Conservation (phyloP, 2,888 invertebrate genomes). For the Dryococelus australis region DNA sequence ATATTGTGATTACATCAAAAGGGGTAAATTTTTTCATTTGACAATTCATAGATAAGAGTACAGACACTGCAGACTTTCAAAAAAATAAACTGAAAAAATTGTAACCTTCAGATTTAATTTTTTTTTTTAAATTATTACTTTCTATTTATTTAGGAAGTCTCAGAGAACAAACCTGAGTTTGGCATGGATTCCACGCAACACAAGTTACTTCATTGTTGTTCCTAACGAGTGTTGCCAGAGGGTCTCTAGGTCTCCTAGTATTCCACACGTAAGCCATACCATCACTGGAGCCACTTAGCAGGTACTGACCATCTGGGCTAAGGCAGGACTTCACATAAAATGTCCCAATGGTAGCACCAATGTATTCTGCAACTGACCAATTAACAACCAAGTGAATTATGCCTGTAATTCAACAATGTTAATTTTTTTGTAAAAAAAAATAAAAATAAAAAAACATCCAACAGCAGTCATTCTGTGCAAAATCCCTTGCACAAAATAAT, state of each 20-base stretch:
- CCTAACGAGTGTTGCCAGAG: constrained; percentile 74
- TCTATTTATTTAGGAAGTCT: too few relatives aligned
- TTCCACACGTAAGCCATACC: constrained; percentile 89
- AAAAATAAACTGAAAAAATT: too few relatives aligned
- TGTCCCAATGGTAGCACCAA: constrained; percentile 79
- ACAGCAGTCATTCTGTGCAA: too few relatives aligned
- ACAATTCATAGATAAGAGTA: too few relatives aligned
- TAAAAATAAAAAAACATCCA: too few relatives aligned
- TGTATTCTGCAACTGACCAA: constrained; percentile 57
- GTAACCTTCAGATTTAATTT: too few relatives aligned
- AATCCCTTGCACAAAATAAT: too few relatives aligned
- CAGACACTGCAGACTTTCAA: too few relatives aligned
- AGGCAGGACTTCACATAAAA: constrained; percentile 87
- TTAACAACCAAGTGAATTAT: constrained; percentile 37
- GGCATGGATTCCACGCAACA: constrained; percentile 75
- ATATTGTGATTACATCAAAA: too few relatives aligned
- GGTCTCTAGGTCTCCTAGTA: constrained; percentile 66
- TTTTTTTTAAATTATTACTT: too few relatives aligned
- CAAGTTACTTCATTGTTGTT: constrained; percentile 88
- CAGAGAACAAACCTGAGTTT: not conserved
- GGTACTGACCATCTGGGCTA: constrained; percentile 80
- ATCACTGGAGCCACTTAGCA: constrained; percentile 90
- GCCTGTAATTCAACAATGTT: not conserved
- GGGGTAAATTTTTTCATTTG: too few relatives aligned
- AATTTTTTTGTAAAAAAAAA: not conserved